Percentiles rank a stretch among this genome's conserved stretches.
These are phyloP conservation scores for Leptoclinus maculatus DNA, from an alignment of 2,797 vertebrate species.

Conservation along the genomic window DNA sequence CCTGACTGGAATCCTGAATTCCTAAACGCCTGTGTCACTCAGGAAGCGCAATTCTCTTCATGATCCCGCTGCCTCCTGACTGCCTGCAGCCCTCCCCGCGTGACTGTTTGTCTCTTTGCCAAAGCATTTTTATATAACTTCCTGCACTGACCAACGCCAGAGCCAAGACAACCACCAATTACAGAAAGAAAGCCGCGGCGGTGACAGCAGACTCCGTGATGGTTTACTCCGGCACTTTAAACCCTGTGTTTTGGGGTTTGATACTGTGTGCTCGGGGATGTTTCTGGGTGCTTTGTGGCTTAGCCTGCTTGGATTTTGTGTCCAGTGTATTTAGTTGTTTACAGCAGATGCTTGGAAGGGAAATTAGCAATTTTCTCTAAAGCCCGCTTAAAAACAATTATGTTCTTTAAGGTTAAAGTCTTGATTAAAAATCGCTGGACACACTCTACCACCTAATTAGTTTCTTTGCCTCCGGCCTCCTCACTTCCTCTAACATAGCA, in stretches of 20 bases:
- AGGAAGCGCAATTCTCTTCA: constrained; percentile 28
- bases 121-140: constrained; percentile 58
- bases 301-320: constrained; percentile 53
- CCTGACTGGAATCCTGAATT: constrained; percentile 65
- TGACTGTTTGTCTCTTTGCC: constrained; percentile 44
- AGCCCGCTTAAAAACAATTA: constrained; percentile 18
- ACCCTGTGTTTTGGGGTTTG: constrained; percentile 78
- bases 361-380: constrained; percentile 48
- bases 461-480: constrained; percentile 15
- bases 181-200: constrained; percentile 68
- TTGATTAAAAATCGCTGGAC: constrained; percentile 52
- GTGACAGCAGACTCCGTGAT: constrained; percentile 65
- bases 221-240: constrained; percentile 70
- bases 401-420: constrained; percentile 44
- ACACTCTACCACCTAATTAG: constrained; percentile 7
- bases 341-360: constrained; percentile 15
- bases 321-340: constrained; percentile 48
- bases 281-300: constrained; percentile 63
- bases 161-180: constrained; percentile 75
- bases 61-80: constrained; percentile 29
- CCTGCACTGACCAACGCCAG: constrained; percentile 64
- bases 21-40: constrained; percentile 54
- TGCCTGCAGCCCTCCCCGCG: constrained; percentile 27
- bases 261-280: constrained; percentile 60
- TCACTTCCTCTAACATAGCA: constrained; percentile 14